phyloP scores from a whole-genome alignment of 2,113 vertebrate species.

The Siniperca knerii region DNA sequence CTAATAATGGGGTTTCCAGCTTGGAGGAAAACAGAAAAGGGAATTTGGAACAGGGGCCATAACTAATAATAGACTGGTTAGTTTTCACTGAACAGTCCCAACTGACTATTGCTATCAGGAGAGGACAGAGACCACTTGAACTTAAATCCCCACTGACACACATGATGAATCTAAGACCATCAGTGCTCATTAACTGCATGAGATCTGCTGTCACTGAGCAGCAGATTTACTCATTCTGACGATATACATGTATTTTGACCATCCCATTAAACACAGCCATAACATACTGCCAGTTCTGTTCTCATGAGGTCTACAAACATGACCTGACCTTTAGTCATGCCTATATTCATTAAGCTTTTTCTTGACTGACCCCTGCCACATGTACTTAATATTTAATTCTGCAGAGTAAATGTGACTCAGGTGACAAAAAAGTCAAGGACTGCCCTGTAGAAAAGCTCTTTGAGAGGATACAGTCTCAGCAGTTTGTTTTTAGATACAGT shows the following conservation, averaged over 20 bases:
- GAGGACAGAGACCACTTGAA: constrained; percentile 43
- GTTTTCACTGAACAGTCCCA: constrained; percentile 64
- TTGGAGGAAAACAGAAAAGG: constrained; percentile 48
- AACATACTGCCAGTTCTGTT: constrained; percentile 14
- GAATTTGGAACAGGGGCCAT: constrained; percentile 22
- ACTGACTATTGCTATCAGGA: constrained; percentile 36
- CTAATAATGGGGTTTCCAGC: constrained; percentile 50
- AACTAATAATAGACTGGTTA: constrained; percentile 71
- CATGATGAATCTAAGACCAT: constrained; percentile 4
- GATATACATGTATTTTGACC: background rate
- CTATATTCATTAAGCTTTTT: background rate
- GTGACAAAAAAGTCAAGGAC: background rate
- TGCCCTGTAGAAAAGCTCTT: constrained; percentile 34
- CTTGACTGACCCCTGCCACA: constrained; percentile 15
- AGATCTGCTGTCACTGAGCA: background rate
- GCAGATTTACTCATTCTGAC: constrained; percentile 2
- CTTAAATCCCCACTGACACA: constrained; percentile 44
- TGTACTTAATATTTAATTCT: constrained; percentile 35
- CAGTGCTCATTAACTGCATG: constrained; percentile 3
- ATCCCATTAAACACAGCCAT: constrained; percentile 7
- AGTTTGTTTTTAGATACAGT: background rate
- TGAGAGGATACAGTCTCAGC: background rate
- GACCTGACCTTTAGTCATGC: constrained; percentile 1
- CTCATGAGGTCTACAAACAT: constrained; percentile 23
- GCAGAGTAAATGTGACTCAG: background rate